Conservation (phyloP, 2,888 invertebrate species). For the Tipula helvola region DNA sequence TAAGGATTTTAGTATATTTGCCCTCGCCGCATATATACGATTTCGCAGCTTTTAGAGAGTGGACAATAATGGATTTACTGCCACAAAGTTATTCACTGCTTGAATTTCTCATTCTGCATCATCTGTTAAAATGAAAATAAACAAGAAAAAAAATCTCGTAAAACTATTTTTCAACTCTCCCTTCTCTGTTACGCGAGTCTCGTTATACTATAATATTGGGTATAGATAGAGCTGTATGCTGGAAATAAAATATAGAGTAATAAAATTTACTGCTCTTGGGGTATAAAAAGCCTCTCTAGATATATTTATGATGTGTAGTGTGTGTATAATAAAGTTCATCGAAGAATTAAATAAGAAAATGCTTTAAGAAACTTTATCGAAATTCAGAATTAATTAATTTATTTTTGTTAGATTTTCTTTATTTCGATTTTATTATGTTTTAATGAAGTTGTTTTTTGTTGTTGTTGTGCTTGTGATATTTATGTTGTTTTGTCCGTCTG, state of each 20-base stretch:
- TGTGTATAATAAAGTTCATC: neutral
- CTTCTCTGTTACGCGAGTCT: neutral
- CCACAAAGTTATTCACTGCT: neutral
- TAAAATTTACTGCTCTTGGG: neutral
- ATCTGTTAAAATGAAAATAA: no score
- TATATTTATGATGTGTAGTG: neutral
- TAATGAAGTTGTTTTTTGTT: neutral
- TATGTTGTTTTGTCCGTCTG: neutral
- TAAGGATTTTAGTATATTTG: neutral
- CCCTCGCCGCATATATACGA: neutral
- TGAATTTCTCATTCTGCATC: neutral
- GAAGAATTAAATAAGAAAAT: neutral
- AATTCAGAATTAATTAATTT: neutral
- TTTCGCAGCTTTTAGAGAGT: no score
- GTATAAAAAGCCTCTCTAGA: neutral
- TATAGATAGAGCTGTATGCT: neutral
- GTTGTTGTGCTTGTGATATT: neutral
- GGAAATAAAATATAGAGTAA: neutral
- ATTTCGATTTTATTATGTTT: neutral
- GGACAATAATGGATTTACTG: neutral
- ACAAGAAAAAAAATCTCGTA: no score
- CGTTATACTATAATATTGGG: no score
- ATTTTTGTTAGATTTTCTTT: neutral
- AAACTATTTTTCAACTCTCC: neutral
- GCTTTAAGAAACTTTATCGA: neutral